A percentile compares a stretch with the other conserved stretches of the same genome.
Evolutionary conservation across 1,140 invertebrate genomes (phyloP).

Genomic region (Pinna nobilis): DNA sequence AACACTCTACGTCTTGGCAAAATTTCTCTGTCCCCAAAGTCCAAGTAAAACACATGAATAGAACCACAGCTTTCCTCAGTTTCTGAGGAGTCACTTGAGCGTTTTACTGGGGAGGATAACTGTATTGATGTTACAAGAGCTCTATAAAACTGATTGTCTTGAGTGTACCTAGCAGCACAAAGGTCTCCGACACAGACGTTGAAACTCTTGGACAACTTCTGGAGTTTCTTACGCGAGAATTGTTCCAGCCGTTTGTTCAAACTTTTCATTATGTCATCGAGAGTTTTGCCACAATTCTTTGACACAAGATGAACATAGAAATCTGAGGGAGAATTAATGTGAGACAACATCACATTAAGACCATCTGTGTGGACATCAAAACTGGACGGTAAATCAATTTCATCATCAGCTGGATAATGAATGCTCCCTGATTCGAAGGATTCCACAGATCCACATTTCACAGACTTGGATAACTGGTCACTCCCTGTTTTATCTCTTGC

Average conservation of each 20-base stretch:
- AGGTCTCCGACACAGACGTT: conserved; percentile 33
- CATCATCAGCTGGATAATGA: neutral
- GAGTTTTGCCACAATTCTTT: conserved; percentile 29
- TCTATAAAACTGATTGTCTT: conserved; percentile 47
- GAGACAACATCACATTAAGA: conserved; percentile 40
- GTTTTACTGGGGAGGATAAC: neutral
- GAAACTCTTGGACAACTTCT: conserved; percentile 30
- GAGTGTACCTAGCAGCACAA: conserved; percentile 48
- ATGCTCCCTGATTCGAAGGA: conserved; percentile 8
- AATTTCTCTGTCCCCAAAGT: conserved; percentile 54
- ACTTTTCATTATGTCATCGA: conserved; percentile 45
- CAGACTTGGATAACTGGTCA: no score
- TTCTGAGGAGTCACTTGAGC: neutral
- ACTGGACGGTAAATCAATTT: neutral
- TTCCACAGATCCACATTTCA: neutral
- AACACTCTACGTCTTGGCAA: conserved; percentile 42
- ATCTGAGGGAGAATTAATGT: conserved; percentile 39
- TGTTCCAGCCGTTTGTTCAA: conserved; percentile 40
- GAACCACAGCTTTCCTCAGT: conserved; percentile 5
- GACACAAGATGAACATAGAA: conserved; percentile 52
- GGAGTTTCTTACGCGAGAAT: conserved; percentile 25
- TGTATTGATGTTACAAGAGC: conserved; percentile 30
- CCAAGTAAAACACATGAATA: conserved; percentile 49
- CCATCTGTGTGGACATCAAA: neutral
- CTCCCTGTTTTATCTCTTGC: no score